These are phyloP conservation scores for Lycaon pictus DNA, from an alignment of 2,113 vertebrate species.

Conservation along the genomic window DNA sequence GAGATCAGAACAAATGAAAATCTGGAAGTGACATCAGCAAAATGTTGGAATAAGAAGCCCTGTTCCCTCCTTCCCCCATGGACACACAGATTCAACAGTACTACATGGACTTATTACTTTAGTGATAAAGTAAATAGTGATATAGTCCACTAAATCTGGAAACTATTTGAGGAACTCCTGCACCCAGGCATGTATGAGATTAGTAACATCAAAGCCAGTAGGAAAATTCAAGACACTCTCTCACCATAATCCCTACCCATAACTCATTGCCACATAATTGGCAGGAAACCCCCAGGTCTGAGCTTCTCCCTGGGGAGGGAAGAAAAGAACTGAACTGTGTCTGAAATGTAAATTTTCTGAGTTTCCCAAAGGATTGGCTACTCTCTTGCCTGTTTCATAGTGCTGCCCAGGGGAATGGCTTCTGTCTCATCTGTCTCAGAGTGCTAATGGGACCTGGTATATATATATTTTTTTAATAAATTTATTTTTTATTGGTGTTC, in stretches of 20 bases:
- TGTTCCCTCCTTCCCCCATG: neutral
- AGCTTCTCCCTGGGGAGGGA: neutral
- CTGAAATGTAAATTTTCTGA: neutral
- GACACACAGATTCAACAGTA: neutral
- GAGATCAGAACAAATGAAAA: slow-evolving; percentile 23
- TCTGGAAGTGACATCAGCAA: neutral
- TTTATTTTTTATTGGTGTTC: no score
- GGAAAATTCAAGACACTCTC: neutral
- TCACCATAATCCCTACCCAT: neutral
- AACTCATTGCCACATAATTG: neutral
- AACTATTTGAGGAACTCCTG: neutral
- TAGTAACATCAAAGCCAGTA: neutral
- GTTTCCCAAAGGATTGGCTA: neutral
- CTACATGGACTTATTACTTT: neutral
- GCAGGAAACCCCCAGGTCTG: neutral
- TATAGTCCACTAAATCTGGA: neutral
- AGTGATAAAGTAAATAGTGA: neutral
- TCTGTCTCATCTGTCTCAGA: neutral
- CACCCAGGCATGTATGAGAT: neutral
- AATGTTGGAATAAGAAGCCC: neutral
- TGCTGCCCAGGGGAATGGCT: neutral
- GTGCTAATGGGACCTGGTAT: neutral
- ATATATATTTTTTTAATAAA: no score
- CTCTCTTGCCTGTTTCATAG: neutral
- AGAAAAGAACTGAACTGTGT: neutral